Conservation (phyloP, 2,888 invertebrate genomes). For the Icerya purchasi region DNA sequence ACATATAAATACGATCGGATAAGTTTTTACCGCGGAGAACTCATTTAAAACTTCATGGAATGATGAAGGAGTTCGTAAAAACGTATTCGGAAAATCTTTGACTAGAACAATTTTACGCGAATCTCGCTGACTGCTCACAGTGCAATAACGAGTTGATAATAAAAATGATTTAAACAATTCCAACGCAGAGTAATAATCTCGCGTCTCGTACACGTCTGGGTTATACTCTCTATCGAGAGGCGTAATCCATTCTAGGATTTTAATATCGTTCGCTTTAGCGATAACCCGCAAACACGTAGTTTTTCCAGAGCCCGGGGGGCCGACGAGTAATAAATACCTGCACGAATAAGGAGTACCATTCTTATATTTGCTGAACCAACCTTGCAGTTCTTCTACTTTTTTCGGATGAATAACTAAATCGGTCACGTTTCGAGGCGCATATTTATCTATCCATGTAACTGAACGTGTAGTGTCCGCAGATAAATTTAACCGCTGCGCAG, state of each 20-base stretch:
- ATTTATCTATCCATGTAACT: slow-evolving; percentile 28
- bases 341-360: slow-evolving; percentile 17
- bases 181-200: not conserved
- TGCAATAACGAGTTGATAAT: slow-evolving; percentile 47
- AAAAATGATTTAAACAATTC: slow-evolving; percentile 47
- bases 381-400: slow-evolving; percentile 47
- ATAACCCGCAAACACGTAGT: slow-evolving; percentile 46
- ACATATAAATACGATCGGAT: slow-evolving; percentile 14
- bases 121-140: slow-evolving; percentile 6
- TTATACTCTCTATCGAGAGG: slow-evolving; percentile 44
- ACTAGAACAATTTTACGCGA: slow-evolving; percentile 14
- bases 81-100: slow-evolving; percentile 16
- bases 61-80: slow-evolving; percentile 13
- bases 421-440: slow-evolving; percentile 34
- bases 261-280: slow-evolving; percentile 37
- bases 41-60: slow-evolving; percentile 15
- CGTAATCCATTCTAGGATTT: slow-evolving; percentile 60
- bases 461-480: not conserved
- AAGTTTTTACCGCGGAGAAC: slow-evolving; percentile 3
- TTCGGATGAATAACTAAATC: slow-evolving; percentile 54
- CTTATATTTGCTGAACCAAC: slow-evolving; percentile 34
- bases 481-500: not conserved
- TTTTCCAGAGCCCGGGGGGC: slow-evolving; percentile 70
- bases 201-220: slow-evolving; percentile 3
- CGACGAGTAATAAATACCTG: slow-evolving; percentile 39